A percentile compares a stretch with the other conserved stretches of the same genome.
phyloP scores from a whole-genome alignment of 2,888 invertebrate genomes.

The Ecliptopera silaceata region DNA sequence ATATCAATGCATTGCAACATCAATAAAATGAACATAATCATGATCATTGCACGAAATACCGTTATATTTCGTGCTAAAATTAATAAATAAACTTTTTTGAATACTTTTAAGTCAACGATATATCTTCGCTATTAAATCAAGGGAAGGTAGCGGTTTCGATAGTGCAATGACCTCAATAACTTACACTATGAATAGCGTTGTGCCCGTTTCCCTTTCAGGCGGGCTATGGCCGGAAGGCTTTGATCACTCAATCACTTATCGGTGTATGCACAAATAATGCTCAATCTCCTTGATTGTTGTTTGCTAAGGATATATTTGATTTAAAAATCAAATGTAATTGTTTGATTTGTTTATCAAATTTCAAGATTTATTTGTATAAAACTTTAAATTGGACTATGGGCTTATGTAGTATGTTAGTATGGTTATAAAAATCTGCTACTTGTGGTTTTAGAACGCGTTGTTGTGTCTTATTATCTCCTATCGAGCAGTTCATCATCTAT shows the following conservation, averaged over 20 bases:
- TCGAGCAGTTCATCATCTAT: not conserved
- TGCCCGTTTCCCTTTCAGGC: constrained; percentile 5
- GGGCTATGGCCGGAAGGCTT: constrained; percentile 6
- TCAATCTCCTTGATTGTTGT: not conserved
- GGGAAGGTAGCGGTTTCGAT: constrained; percentile 4
- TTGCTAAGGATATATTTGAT: constrained; percentile 5
- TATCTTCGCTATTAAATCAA: not conserved
- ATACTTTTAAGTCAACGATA: no score
- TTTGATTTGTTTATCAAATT: not conserved
- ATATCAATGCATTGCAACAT: no score
- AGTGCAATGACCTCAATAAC: constrained; percentile 15
- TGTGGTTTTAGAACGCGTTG: not conserved
- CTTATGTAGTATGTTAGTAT: no score
- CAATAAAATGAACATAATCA: no score
- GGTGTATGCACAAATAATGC: not conserved
- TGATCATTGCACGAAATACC: no score
- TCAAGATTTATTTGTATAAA: not conserved
- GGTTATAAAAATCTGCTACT: not conserved
- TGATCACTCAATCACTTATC: not conserved
- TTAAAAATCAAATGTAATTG: not conserved
- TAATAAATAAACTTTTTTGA: no score
- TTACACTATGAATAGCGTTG: constrained; percentile 2
- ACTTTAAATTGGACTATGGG: no score
- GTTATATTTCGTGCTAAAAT: no score
- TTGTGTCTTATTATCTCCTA: no score